A percentile compares a stretch with the other conserved stretches of the same genome.
These are phyloP conservation scores for Philopotamus ludificatus DNA, from an alignment of 1,140 invertebrate species.

Conservation along the genomic window DNA sequence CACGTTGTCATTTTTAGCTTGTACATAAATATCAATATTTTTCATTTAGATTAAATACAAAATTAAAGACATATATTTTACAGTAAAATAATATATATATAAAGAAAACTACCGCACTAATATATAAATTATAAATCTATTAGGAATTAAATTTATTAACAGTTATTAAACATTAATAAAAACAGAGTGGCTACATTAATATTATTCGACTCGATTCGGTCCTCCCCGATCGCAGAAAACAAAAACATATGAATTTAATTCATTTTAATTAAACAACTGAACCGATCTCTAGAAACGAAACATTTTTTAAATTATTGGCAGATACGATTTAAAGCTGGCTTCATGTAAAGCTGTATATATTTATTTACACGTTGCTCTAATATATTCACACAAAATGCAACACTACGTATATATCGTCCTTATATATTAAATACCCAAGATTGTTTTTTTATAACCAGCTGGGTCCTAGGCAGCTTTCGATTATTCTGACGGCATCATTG, in stretches of 20 bases:
- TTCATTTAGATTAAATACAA: too few relatives aligned
- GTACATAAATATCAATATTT: too few relatives aligned
- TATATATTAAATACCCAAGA: not conserved
- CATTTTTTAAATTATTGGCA: not conserved
- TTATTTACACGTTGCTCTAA: not conserved
- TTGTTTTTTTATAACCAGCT: conserved; percentile 61
- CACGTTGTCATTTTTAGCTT: conserved; percentile 6
- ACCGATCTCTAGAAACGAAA: too few relatives aligned
- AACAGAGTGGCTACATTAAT: too few relatives aligned
- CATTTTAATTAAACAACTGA: too few relatives aligned
- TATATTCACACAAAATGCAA: not conserved
- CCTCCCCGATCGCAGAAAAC: too few relatives aligned
- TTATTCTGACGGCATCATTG: conserved; percentile 79
- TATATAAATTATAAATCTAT: not conserved
- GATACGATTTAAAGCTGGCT: not conserved
- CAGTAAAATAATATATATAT: conserved; percentile 10
- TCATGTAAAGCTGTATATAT: not conserved
- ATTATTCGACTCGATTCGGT: too few relatives aligned
- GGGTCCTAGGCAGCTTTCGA: conserved; percentile 80
- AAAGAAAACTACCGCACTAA: conserved; percentile 9
- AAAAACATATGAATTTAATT: too few relatives aligned
- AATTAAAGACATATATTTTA: conserved; percentile 7
- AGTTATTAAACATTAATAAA: too few relatives aligned
- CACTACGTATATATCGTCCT: not conserved
- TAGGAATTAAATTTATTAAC: too few relatives aligned